A percentile compares a stretch with the other conserved stretches of the same genome.
Evolutionary conservation across 2,797 vertebrate genomes (phyloP).

Genomic region (Parauchenoglanis ngamensis): DNA sequence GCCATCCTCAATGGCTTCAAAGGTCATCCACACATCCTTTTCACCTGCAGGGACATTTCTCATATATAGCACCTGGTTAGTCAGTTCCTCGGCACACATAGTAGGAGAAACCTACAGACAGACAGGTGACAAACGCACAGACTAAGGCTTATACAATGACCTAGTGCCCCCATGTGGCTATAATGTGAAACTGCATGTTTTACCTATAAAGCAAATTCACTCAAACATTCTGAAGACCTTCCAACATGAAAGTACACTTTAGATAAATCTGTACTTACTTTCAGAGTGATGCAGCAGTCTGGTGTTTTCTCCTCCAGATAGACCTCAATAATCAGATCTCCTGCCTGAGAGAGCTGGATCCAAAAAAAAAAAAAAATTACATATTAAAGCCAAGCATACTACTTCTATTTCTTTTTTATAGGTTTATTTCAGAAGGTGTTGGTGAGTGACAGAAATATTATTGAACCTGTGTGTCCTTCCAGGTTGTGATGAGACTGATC

Average conservation of each 20-base stretch:
- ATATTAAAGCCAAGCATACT: not conserved
- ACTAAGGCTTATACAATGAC: not conserved
- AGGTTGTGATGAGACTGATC: constrained; percentile 93
- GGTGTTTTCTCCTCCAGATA: constrained; percentile 92
- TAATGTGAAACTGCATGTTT: constrained; percentile 34
- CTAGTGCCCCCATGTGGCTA: constrained; percentile 49
- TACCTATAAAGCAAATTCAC: not conserved
- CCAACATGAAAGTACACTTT: not conserved
- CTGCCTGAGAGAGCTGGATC: constrained; percentile 90
- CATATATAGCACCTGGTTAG: constrained; percentile 95
- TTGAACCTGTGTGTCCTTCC: constrained; percentile 95
- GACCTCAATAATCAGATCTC: constrained; percentile 95
- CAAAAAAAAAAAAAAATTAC: not conserved
- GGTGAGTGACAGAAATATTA: not conserved
- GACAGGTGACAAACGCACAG: not conserved
- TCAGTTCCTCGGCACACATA: constrained; percentile 92
- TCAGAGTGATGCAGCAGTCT: constrained; percentile 91
- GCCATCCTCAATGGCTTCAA: constrained; percentile 90
- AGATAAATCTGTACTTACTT: constrained; percentile 74
- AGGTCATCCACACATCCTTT: constrained; percentile 91
- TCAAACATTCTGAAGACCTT: not conserved
- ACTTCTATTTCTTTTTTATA: not conserved
- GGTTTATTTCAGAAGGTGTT: not conserved
- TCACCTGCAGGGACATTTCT: constrained; percentile 82
- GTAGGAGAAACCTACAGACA: constrained; percentile 86